Conservation (phyloP, 2,113 vertebrate species). For the western clawed frog (Xenopus tropicalis) region DNA sequence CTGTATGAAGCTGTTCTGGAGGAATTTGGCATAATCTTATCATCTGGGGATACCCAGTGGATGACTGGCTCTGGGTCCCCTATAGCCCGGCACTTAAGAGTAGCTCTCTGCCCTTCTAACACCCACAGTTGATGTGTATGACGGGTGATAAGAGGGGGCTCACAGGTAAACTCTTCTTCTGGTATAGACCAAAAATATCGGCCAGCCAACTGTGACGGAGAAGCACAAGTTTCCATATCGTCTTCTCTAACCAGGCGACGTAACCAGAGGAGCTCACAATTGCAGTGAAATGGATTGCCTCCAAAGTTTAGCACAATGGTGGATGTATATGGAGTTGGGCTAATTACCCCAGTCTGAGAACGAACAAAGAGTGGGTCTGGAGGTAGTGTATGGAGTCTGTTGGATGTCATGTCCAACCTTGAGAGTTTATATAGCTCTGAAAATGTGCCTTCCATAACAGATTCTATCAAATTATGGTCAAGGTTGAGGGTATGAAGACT, state of each 20-base stretch:
- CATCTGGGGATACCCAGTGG: conserved; percentile 89
- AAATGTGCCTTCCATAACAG: conserved; percentile 79
- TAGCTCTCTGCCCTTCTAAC: conserved; percentile 83
- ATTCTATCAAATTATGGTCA: conserved; percentile 88
- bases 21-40: conserved; percentile 81
- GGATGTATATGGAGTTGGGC: conserved; percentile 74
- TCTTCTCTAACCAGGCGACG: conserved; percentile 75
- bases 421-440: conserved; percentile 83
- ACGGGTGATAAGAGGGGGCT: conserved; percentile 86
- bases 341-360: conserved; percentile 76
- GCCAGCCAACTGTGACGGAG: conserved; percentile 73
- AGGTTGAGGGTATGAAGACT: conserved; percentile 84
- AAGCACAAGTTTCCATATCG: conserved; percentile 88
- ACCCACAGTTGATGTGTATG: conserved; percentile 87
- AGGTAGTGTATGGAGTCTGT: conserved; percentile 80
- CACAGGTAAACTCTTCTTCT: conserved; percentile 87
- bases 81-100: conserved; percentile 77
- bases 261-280: conserved; percentile 87
- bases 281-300: conserved; percentile 88
- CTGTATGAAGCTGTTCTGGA: conserved; percentile 77
- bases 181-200: conserved; percentile 90
- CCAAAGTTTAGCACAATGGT: conserved; percentile 82
- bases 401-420: conserved; percentile 87
- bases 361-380: conserved; percentile 82
- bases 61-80: conserved; percentile 81